Conservation (phyloP, 92 coral and sea anemone species). For the Phymanthus crucifer region DNA sequence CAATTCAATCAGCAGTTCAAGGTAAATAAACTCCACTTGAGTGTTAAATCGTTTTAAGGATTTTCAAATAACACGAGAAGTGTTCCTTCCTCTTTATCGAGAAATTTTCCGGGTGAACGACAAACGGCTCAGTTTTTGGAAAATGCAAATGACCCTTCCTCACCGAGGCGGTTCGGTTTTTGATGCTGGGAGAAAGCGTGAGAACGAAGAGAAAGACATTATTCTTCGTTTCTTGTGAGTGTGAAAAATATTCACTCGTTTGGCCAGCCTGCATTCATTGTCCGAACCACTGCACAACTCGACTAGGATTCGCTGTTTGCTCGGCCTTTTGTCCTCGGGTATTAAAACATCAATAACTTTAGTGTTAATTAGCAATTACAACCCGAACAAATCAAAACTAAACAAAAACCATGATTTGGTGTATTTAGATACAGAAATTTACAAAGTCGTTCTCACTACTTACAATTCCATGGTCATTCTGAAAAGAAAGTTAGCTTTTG, state of each 20-base stretch:
- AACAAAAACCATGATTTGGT: neutral
- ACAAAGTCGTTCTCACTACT: neutral
- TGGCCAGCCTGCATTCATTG: neutral
- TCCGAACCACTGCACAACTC: neutral
- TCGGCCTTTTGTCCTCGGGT: neutral
- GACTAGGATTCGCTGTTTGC: neutral
- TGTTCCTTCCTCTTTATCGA: neutral
- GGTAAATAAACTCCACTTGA: neutral
- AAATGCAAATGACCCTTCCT: neutral
- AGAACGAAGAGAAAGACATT: too few relatives aligned
- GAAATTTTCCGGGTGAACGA: neutral
- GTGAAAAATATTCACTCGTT: neutral
- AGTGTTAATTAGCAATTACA: constrained; percentile 9
- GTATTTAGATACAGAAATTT: neutral
- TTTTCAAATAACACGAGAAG: neutral
- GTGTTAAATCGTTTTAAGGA: neutral
- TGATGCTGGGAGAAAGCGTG: neutral
- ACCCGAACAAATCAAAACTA: neutral
- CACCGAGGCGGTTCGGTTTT: neutral
- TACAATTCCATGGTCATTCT: too few relatives aligned
- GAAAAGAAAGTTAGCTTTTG: neutral
- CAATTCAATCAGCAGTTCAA: neutral
- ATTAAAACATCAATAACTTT: neutral
- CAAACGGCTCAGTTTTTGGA: neutral
- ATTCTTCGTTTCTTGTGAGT: neutral